These are phyloP conservation scores for Neodon shergylaensis DNA, from an alignment of 2,113 vertebrate genomes.

Conservation along the genomic window DNA sequence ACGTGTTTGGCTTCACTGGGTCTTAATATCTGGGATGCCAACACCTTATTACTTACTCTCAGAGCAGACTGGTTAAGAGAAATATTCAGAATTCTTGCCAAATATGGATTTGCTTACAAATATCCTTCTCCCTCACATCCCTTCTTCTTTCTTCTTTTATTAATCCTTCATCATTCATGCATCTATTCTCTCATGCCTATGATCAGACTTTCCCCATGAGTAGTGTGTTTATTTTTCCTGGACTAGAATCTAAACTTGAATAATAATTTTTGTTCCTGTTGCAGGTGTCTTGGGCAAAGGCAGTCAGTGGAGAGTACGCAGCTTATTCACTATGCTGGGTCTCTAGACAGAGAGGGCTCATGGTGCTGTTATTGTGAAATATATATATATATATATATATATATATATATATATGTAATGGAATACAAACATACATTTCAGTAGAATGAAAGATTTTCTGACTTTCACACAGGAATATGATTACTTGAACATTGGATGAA, in stretches of 20 bases:
- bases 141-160: neutral
- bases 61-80: neutral
- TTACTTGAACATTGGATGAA: neutral
- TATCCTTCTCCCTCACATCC: neutral
- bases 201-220: neutral
- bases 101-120: neutral
- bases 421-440: neutral
- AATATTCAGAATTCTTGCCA: neutral
- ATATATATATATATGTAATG: too few relatives aligned
- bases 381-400: neutral
- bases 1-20: neutral
- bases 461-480: neutral
- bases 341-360: neutral
- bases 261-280: neutral
- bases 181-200: neutral
- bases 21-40: neutral
- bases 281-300: neutral
- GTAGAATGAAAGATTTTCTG: neutral
- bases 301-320: neutral
- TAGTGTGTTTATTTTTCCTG: neutral
- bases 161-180: neutral
- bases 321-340: neutral
- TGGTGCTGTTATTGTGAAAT: neutral
- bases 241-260: neutral
- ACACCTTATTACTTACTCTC: neutral